Percentiles rank a stretch among this genome's conserved stretches.
phyloP scores from a whole-genome alignment of 1,140 invertebrate species.

The Aleiodes sp. region DNA sequence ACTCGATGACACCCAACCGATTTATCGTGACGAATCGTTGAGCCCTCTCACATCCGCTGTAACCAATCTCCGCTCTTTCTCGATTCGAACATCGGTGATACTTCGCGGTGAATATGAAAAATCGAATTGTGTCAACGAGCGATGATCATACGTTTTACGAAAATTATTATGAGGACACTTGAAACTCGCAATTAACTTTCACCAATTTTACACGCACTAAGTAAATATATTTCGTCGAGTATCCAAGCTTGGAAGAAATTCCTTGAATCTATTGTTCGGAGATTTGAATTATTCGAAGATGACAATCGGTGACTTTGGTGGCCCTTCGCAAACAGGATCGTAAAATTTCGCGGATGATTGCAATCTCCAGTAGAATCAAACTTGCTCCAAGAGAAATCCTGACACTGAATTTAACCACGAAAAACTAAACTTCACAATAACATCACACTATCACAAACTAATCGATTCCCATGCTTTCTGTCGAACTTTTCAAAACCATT shows the following conservation, averaged over 20 bases:
- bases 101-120: too few relatives aligned
- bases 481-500: too few relatives aligned
- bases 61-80: too few relatives aligned
- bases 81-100: too few relatives aligned
- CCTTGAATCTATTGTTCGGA: neutral
- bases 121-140: conserved; percentile 15
- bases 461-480: too few relatives aligned
- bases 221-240: neutral
- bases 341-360: conserved; percentile 30
- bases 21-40: conserved; percentile 31
- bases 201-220: conserved; percentile 10
- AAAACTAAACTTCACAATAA: too few relatives aligned
- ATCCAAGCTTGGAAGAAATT: too few relatives aligned
- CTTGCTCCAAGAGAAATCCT: neutral
- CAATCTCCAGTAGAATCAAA: conserved; percentile 7
- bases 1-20: conserved; percentile 1
- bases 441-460: too few relatives aligned
- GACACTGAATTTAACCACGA: too few relatives aligned
- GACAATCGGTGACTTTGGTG: neutral
- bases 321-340: conserved; percentile 6
- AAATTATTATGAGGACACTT: conserved; percentile 5
- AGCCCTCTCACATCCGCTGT: neutral
- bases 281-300: neutral
- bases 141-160: neutral
- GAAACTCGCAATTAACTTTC: conserved; percentile 39